phyloP scores from a whole-genome alignment of 2,888 invertebrate species.

The Lamproptera curius region DNA sequence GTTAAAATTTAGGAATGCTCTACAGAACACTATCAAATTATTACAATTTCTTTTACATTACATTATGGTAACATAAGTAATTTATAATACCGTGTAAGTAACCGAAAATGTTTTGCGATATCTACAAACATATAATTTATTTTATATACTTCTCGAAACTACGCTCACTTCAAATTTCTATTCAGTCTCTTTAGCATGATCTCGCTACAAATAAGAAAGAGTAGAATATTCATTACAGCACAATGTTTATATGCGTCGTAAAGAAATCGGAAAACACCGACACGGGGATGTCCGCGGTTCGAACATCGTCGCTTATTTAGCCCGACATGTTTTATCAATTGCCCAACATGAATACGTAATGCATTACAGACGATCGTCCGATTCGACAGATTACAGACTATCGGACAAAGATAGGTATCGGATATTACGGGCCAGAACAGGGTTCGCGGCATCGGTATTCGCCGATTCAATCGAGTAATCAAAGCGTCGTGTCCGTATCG shows the following conservation, averaged over 20 bases:
- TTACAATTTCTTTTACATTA: too few relatives aligned
- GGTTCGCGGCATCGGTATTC: slow-evolving; percentile 43
- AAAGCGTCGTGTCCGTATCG: slow-evolving; percentile 72
- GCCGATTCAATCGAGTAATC: slow-evolving; percentile 72
- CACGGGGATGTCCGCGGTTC: slow-evolving; percentile 5
- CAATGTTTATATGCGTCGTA: background rate
- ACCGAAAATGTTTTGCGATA: too few relatives aligned
- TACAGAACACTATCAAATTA: too few relatives aligned
- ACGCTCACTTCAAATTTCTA: too few relatives aligned
- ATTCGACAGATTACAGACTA: slow-evolving; percentile 56
- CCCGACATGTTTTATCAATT: slow-evolving; percentile 63
- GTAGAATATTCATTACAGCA: background rate
- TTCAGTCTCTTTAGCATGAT: too few relatives aligned
- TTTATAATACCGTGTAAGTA: too few relatives aligned
- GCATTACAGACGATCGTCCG: slow-evolving; percentile 56
- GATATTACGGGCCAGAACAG: slow-evolving; percentile 60
- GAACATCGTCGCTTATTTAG: slow-evolving; percentile 31
- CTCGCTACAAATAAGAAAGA: background rate
- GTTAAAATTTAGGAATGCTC: too few relatives aligned
- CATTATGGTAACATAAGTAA: too few relatives aligned
- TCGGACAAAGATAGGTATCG: slow-evolving; percentile 68
- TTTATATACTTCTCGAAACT: too few relatives aligned
- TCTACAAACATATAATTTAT: too few relatives aligned
- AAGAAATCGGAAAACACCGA: background rate
- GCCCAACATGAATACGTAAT: slow-evolving; percentile 66